Evolutionary conservation across 2,888 invertebrate species (phyloP), one percentile per base, ranked within the genome.

Genomic region (Arctia plantaginis): DNA sequence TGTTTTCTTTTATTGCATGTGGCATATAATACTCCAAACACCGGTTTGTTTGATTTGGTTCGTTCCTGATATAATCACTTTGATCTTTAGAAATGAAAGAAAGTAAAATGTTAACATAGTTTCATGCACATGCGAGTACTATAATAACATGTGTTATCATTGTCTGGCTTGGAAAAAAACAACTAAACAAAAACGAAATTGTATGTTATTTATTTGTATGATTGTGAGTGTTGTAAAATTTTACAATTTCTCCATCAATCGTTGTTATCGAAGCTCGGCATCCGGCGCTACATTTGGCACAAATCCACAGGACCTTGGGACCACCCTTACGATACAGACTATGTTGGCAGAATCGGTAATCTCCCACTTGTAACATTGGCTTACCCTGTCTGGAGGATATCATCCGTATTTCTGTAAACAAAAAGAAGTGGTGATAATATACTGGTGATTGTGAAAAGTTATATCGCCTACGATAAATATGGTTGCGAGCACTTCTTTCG

Each of bases 271-370:
- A 80, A 8, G 83, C 82, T 18, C 82, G 82, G 72, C 88, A 89
- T 13, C 87, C 86, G 20, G 74, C 73, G 1, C 73, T 77, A 3
- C 79, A 77, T 47, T 86, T 86, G 35, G 80, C 81, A 73, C 90
- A 90, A 6, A 80, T 75, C 90, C 90, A 90, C 88, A 91, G 27
- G 82, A 85, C 1, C 77, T 79, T 47, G 76, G 82, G 23, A 73
- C 35, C 2, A 83, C 85, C 76, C n/a, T 51, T 12, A 10, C 76
- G 73, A 12, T 73, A 75, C 6, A 18, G 76, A n/a, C 85, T 83
- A 68, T 88, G 90, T 67, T 83, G 86, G 74, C 90, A 89, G 77
- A 85, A 91, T 27, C 85, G 85, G 39, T 85, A 82, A 0, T 77
- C 78, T 10, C 82, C 75, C 12, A 87, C 78, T 51, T 85, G 77